Conservation (phyloP, 2,113 vertebrate genomes). For the Epinephelus cyanopodus region DNA sequence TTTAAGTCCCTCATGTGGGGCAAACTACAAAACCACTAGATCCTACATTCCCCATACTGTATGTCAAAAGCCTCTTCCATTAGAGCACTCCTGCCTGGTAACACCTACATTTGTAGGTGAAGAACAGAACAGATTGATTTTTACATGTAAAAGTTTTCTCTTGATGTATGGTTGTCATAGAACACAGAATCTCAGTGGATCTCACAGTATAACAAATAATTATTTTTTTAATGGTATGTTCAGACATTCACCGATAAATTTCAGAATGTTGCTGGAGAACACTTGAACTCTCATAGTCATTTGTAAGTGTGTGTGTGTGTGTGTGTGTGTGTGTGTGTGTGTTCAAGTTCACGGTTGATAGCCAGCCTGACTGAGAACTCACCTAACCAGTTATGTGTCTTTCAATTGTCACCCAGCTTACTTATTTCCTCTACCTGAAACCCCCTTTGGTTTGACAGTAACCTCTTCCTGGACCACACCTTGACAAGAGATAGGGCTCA, state of each 20-base stretch:
- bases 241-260: neutral
- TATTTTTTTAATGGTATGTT: too few species aligned
- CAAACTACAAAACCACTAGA: too few species aligned
- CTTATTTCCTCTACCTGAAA: conserved; percentile 11
- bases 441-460: neutral
- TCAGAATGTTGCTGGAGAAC: neutral
- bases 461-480: conserved; percentile 14
- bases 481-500: neutral
- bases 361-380: conserved; percentile 31
- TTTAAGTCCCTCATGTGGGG: too few species aligned
- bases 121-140: too few species aligned
- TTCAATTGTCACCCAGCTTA: neutral
- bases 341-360: conserved; percentile 24
- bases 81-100: too few species aligned
- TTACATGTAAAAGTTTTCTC: too few species aligned
- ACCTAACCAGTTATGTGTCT: conserved; percentile 42
- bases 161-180: too few species aligned
- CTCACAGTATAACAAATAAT: too few species aligned
- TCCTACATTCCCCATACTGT: too few species aligned
- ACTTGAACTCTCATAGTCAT: neutral
- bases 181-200: too few species aligned
- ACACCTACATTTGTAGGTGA: too few species aligned
- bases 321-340: conserved; percentile 27
- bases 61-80: too few species aligned
- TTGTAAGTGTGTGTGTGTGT: neutral